phyloP scores from a whole-genome alignment of 92 coral and sea anemone species.

The Pocillopora grandis region DNA sequence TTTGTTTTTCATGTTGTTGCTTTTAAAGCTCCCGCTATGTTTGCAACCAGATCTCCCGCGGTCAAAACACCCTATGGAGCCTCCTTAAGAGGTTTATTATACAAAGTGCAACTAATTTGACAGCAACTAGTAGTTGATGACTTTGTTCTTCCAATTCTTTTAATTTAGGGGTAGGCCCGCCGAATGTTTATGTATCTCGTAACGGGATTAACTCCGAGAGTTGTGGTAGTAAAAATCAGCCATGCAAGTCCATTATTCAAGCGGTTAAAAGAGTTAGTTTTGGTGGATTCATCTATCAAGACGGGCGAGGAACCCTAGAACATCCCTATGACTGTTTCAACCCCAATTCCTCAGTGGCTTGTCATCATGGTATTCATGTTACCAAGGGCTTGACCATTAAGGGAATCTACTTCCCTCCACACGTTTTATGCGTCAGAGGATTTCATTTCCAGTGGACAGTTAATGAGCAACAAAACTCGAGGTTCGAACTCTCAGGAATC shows the following conservation, averaged over 20 bases:
- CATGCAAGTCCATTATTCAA: not conserved
- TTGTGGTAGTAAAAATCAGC: not conserved
- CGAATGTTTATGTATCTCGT: not conserved
- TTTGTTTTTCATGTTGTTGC: no score
- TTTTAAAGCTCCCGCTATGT: no score
- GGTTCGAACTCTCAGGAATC: slow-evolving; percentile 13
- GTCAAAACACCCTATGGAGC: no score
- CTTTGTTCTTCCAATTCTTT: no score
- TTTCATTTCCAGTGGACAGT: not conserved
- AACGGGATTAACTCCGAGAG: not conserved
- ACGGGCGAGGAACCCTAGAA: not conserved
- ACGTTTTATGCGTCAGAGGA: not conserved
- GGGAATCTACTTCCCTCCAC: not conserved
- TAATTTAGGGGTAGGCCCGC: no score
- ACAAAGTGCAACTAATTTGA: no score
- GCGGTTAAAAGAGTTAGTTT: not conserved
- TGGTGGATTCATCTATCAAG: not conserved
- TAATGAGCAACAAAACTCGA: not conserved
- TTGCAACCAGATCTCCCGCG: no score
- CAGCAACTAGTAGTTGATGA: no score
- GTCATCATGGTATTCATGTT: slow-evolving; percentile 3
- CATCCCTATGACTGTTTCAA: not conserved
- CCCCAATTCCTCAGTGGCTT: not conserved
- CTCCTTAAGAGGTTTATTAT: no score
- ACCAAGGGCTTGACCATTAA: not conserved